Conservation (phyloP, 1,140 invertebrate genomes). For the Trichogramma pretiosum region DNA sequence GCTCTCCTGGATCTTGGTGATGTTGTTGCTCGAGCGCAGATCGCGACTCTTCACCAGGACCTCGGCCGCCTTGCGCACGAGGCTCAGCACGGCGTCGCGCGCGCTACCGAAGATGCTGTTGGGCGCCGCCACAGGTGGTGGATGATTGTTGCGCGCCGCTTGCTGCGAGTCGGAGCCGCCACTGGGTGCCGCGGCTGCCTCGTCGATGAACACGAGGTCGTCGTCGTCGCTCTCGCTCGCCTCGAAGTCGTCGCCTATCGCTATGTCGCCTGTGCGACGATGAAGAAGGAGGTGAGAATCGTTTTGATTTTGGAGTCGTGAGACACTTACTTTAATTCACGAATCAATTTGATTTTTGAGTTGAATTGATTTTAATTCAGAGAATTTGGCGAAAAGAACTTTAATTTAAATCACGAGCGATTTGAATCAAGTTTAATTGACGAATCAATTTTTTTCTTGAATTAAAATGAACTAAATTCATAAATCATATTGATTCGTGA, state of each 20-base stretch:
- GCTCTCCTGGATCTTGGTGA: constrained; percentile 42
- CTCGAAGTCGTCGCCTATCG: constrained; percentile 18
- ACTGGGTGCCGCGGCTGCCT: too few relatives aligned
- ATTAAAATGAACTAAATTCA: background rate
- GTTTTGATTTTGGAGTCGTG: too few relatives aligned
- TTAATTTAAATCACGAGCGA: background rate
- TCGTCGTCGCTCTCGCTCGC: constrained; percentile 53
- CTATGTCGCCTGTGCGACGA: constrained; percentile 18
- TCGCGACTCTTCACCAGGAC: constrained; percentile 64
- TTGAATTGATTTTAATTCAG: background rate
- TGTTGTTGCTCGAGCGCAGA: constrained; percentile 40
- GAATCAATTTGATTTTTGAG: too few relatives aligned
- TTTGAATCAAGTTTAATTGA: background rate
- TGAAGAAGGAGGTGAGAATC: too few relatives aligned
- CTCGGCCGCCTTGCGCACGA: constrained; percentile 81
- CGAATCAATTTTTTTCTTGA: constrained; percentile 1
- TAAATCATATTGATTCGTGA: background rate
- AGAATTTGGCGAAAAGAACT: background rate
- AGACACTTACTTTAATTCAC: too few relatives aligned
- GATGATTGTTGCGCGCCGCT: constrained; percentile 28
- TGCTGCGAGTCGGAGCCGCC: too few relatives aligned
- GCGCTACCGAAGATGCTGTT: constrained; percentile 75
- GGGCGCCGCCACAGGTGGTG: too few relatives aligned
- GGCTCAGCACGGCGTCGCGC: constrained; percentile 74
- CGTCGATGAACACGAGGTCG: constrained; percentile 45